Base-by-base conservation (phyloP, 1,140 invertebrate genomes). In the Bradynema listronoti region DNA sequence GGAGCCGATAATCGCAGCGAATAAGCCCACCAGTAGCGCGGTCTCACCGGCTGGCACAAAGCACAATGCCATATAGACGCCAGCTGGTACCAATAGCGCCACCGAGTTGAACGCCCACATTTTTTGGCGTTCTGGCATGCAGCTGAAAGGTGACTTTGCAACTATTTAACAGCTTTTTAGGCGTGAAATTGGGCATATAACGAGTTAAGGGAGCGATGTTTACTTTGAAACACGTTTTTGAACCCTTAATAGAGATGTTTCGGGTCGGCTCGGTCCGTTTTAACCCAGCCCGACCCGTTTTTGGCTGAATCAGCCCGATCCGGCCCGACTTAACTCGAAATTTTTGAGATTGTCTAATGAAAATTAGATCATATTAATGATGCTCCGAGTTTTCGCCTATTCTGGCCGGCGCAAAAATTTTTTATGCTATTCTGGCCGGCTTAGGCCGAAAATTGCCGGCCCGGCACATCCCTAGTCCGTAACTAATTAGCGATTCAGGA, bases 71-170 rank as follows among this genome's bases (percentile, higher is more conserved):
- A 71, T 46, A 47, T 71, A 71, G 30, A 71, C 64, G 14, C 56
- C 52, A 11, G 74, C 69, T 6, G 71, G 72, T 16, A 61, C 41
- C n/a, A 74, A 58, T 11, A 71, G 45, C 4, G 69, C 72, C 24
- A 75, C 45, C 2, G 69, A 57, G 46, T 71, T 71, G 60, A 75
- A 71, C 41, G 70, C 50, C 39, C 61, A 61, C 69, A 71, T 71
- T 46, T 71, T 60, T 16, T 63, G 16, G 1, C 47, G 32, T 45
- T 71, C 71, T 11, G 63, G 60, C 25, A 62, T 22, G 36, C 60
- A 62, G n/a, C 63, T 62, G 32, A 61, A 62, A 27, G 29, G n/a
- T 19, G 11, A 39, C 11, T 39, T 11, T 11, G 19, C 19, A 39
- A 39, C 19, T 39, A 39, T 39, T 11, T 22, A 7, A 22, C 7